Base-by-base conservation (phyloP, 2,113 vertebrate genomes). In the Oophaga pumilio region DNA sequence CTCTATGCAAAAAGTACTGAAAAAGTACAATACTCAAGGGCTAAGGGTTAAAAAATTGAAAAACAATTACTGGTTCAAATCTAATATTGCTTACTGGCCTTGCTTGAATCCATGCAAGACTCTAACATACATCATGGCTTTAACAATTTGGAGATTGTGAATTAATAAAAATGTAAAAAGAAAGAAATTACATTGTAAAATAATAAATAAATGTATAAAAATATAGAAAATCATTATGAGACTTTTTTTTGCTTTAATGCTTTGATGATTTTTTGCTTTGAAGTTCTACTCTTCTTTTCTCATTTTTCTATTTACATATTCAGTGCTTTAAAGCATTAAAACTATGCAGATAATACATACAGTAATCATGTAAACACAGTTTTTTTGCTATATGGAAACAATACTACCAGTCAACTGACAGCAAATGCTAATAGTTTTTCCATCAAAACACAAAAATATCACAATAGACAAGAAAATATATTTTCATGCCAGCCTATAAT, bases 31-130 rank as follows among this genome's bases (percentile, higher is more conserved):
- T 89, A 91, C 71, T 60, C 93, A 92, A 90, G 33, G 33, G 1
- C 89, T 89, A 93, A 93, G 88, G 89, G 24, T 92, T 43, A 91
- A 89, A 93, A 94, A 94, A 91, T 89, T 89, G 3, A 89, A 17
- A 92, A 91, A 2, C 50, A 91, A 87, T 89, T 74, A 92, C 22
- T 91, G 91, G 84, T 94, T 90, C 74, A 90, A 87, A 88, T 91
- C 56, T 89, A 89, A 86, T 95, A 94, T 95, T 95, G 94, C 94
- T 95, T 93, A 89, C 89, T 90, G 93, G 90, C 89, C 92, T 93
- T 93, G 92, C 90, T 90, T 90, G 90, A 87, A 90, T 83, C 88
- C 88, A 90, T 92, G 93, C 93, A 91, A 93, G 92, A 89, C 89
- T 88, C 91, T 89, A 86, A 91, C 91, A 91, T 60, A 90, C 80